Evolutionary conservation across 2,888 invertebrate genomes (phyloP).

Genomic region (Entomobrya multifasciata): DNA sequence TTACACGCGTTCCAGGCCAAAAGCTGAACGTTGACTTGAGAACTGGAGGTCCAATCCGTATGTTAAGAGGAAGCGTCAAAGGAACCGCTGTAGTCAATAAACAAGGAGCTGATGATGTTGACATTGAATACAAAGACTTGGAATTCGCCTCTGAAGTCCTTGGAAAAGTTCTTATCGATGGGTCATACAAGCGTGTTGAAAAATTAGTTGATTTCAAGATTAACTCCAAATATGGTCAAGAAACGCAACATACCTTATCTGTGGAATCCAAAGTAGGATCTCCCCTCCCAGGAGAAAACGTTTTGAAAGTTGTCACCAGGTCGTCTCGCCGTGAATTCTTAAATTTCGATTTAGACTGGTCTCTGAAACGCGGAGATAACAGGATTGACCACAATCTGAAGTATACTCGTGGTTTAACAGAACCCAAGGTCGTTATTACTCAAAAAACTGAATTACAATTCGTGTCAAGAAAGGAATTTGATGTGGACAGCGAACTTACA

Average conservation of each 20-base stretch:
- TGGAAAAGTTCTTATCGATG: constrained; percentile 71
- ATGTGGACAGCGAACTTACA: constrained; percentile 76
- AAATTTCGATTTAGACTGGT: constrained; percentile 84
- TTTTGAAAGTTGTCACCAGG: constrained; percentile 56
- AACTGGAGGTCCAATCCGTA: constrained; percentile 71
- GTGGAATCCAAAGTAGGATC: constrained; percentile 57
- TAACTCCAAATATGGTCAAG: constrained; percentile 67
- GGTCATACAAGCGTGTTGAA: constrained; percentile 34
- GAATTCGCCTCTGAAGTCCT: constrained; percentile 64
- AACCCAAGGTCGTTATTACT: constrained; percentile 63
- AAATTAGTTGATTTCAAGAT: constrained; percentile 58
- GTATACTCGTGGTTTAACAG: constrained; percentile 69
- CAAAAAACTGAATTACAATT: constrained; percentile 65
- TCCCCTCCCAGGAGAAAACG: constrained; percentile 39
- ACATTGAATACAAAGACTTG: constrained; percentile 63
- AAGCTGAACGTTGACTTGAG: constrained; percentile 72
- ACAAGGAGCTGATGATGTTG: constrained; percentile 31
- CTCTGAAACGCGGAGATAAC: constrained; percentile 81
- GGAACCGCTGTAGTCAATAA: constrained; percentile 57
- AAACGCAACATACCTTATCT: constrained; percentile 62
- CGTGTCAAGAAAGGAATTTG: constrained; percentile 75
- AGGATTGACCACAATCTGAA: constrained; percentile 53
- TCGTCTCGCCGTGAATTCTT: constrained; percentile 75
- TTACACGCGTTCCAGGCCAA: constrained; percentile 70
- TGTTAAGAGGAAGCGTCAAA: constrained; percentile 72